Percentiles rank a stretch among this genome's conserved stretches.
These are phyloP conservation scores for Steatornis caripensis DNA, from an alignment of 2,113 vertebrate species.

Conservation along the genomic window DNA sequence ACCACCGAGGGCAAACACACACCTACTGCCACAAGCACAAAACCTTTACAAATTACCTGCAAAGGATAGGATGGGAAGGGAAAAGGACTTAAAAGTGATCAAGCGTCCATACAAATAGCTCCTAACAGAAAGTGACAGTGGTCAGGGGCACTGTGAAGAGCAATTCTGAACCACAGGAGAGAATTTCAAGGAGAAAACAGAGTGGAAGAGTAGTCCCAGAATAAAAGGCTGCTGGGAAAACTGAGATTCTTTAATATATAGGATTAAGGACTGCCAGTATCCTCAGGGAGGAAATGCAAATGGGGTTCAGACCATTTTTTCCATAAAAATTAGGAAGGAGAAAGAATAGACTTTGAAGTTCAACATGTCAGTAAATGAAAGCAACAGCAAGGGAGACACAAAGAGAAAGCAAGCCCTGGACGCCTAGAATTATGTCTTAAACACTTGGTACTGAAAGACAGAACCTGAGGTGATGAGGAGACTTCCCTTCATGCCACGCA, in stretches of 20 bases:
- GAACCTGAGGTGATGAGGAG: slow-evolving; percentile 57
- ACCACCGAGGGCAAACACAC: not conserved
- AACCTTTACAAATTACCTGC: not conserved
- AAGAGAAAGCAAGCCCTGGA: slow-evolving; percentile 62
- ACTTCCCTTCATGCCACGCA: slow-evolving; percentile 6
- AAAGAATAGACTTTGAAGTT: slow-evolving; percentile 64
- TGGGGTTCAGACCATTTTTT: slow-evolving; percentile 53
- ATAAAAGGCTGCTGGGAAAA: slow-evolving; percentile 54
- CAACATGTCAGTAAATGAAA: slow-evolving; percentile 58
- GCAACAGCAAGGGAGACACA: slow-evolving; percentile 59
- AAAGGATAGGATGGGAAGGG: not conserved
- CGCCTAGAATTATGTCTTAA: slow-evolving; percentile 50
- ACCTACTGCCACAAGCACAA: not conserved
- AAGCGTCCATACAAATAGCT: not conserved
- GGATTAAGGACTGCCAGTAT: slow-evolving; percentile 63
- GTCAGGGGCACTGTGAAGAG: slow-evolving; percentile 34
- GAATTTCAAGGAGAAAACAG: slow-evolving; percentile 46
- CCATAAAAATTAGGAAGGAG: slow-evolving; percentile 66
- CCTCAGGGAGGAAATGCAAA: slow-evolving; percentile 63
- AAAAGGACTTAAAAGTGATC: not conserved
- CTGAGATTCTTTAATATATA: slow-evolving; percentile 57
- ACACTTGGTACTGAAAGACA: slow-evolving; percentile 52
- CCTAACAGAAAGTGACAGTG: not conserved
- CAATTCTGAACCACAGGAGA: slow-evolving; percentile 24
- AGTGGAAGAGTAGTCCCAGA: slow-evolving; percentile 8